Conservation (phyloP, 2,888 invertebrate genomes). For the Saturnia pavonia region DNA sequence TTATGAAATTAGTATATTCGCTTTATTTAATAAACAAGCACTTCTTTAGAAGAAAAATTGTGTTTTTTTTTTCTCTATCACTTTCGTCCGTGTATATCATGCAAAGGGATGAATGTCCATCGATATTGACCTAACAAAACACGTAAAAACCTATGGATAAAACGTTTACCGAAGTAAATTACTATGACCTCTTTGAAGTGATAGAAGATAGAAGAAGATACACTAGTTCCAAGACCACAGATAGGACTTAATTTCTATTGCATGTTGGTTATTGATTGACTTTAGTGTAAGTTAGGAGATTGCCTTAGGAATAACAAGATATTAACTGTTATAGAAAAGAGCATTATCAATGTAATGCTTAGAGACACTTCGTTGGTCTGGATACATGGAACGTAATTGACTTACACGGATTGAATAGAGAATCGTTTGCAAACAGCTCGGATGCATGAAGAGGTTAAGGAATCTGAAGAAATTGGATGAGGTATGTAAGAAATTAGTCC, state of each 20-base stretch:
- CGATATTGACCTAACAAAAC: neutral
- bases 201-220: too few species aligned
- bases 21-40: constrained; percentile 3
- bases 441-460: neutral
- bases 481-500: neutral
- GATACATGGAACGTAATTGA: neutral
- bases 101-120: neutral
- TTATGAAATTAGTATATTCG: neutral
- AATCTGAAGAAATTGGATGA: neutral
- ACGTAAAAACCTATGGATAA: neutral
- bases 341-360: neutral
- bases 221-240: neutral
- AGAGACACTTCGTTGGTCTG: neutral
- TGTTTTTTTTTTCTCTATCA: neutral
- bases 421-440: neutral
- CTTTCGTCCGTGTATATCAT: neutral
- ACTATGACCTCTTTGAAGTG: too few species aligned
- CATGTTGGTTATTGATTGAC: neutral
- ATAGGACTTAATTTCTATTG: neutral
- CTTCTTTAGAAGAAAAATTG: neutral
- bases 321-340: neutral
- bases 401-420: neutral
- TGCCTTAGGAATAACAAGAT: too few species aligned
- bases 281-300: too few species aligned
- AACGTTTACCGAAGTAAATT: too few species aligned